phyloP scores from a whole-genome alignment of 2,797 vertebrate species.

The Heteromormyrus szaboi region DNA sequence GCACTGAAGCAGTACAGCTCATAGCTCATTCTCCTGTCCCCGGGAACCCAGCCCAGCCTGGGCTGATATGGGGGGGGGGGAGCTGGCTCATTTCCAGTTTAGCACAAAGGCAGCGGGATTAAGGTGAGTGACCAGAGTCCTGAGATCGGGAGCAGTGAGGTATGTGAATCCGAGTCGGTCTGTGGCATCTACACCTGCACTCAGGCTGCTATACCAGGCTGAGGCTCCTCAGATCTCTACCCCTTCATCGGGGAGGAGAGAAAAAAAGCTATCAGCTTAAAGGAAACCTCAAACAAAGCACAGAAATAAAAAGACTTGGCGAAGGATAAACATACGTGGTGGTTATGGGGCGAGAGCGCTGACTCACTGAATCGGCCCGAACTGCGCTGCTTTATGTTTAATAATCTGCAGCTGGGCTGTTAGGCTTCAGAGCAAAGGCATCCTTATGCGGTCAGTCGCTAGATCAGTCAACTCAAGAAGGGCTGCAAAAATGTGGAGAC shows the following conservation, averaged over 20 bases:
- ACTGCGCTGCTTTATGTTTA: background rate
- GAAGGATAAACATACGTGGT: background rate
- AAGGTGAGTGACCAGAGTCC: background rate
- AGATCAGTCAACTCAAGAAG: background rate
- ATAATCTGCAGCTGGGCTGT: background rate
- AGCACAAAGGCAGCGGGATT: background rate
- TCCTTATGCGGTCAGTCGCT: background rate
- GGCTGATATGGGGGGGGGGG: background rate
- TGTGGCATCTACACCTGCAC: background rate
- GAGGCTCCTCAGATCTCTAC: background rate
- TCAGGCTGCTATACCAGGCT: background rate
- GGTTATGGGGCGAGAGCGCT: background rate
- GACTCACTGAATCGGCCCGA: background rate
- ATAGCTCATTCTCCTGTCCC: constrained; percentile 6
- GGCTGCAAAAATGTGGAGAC: background rate
- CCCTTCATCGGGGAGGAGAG: background rate
- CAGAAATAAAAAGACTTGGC: background rate
- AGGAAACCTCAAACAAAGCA: background rate
- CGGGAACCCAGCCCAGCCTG: constrained; percentile 27
- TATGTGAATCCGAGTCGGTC: background rate
- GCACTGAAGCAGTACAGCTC: background rate
- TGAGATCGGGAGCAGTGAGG: background rate
- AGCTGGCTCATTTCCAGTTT: background rate
- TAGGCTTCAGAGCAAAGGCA: background rate
- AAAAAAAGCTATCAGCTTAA: background rate